These are phyloP conservation scores for Boloria selene DNA, from an alignment of 2,888 invertebrate species.

Conservation along the genomic window DNA sequence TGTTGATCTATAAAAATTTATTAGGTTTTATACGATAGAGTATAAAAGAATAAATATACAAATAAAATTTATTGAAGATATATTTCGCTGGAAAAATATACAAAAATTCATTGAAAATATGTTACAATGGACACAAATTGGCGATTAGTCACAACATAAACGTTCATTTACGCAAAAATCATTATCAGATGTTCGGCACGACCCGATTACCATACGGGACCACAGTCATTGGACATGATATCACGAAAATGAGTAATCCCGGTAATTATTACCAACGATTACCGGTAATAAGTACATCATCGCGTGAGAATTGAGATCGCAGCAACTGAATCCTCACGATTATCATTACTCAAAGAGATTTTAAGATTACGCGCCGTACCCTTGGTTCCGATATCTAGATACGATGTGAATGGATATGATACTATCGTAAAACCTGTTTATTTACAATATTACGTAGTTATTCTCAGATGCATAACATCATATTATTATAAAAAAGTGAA, in stretches of 20 bases:
- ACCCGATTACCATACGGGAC: constrained; percentile 62
- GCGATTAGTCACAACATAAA: constrained; percentile 71
- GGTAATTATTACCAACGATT: constrained; percentile 38
- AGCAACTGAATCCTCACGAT: constrained; percentile 35
- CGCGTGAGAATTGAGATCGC: constrained; percentile 39
- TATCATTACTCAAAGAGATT: constrained; percentile 38
- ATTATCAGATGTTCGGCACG: constrained; percentile 63
- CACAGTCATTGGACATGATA: constrained; percentile 59
- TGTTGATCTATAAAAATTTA: no score
- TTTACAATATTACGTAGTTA: constrained; percentile 12
- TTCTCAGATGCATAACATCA: constrained; percentile 1
- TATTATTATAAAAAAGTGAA: not conserved
- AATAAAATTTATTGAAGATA: no score
- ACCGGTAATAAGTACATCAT: constrained; percentile 37
- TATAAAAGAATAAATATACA: not conserved
- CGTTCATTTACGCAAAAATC: constrained; percentile 65
- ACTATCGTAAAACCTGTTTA: constrained; percentile 15
- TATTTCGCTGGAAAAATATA: no score
- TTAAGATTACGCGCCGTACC: constrained; percentile 31
- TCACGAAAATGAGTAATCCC: constrained; percentile 63
- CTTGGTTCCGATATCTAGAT: constrained; percentile 28
- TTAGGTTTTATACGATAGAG: no score
- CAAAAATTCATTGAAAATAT: not conserved
- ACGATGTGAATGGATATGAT: constrained; percentile 24
- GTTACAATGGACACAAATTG: constrained; percentile 51